Conservation (phyloP, 2,888 invertebrate genomes). For the Sialis lutaria region DNA sequence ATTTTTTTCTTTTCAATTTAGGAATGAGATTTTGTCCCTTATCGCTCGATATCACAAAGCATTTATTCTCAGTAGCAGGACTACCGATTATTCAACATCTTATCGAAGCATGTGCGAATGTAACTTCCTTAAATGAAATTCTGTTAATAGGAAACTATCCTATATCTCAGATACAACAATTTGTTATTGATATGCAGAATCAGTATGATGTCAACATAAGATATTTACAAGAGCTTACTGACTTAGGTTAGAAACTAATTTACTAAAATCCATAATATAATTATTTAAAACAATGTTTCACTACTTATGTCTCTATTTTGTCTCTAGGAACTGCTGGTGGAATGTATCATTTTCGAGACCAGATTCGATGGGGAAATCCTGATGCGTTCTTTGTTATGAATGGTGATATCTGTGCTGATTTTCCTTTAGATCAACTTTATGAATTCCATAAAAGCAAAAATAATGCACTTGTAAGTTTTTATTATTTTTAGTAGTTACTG, state of each 20-base stretch:
- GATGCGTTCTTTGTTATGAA: conserved; percentile 88
- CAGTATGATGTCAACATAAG: conserved; percentile 66
- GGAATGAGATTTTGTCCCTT: conserved; percentile 94
- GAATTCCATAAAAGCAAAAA: conserved; percentile 47
- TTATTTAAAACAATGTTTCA: conserved; percentile 58
- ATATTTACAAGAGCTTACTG: conserved; percentile 91
- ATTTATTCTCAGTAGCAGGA: conserved; percentile 92
- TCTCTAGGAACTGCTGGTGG: conserved; percentile 80
- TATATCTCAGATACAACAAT: conserved; percentile 64
- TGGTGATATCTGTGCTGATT: conserved; percentile 95
- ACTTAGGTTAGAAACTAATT: conserved; percentile 27
- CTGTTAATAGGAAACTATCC: conserved; percentile 89
- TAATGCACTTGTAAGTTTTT: conserved; percentile 31
- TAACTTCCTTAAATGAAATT: conserved; percentile 73
- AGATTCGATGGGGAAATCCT: conserved; percentile 76
- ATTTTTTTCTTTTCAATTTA: conserved; percentile 23
- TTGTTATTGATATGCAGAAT: conserved; percentile 71
- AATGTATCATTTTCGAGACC: conserved; percentile 91
- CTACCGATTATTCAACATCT: conserved; percentile 92
- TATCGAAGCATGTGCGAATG: conserved; percentile 75
- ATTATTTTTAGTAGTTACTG: no score
- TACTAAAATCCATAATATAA: conserved; percentile 10
- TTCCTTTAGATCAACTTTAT: conserved; percentile 72
- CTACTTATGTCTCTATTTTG: background rate
- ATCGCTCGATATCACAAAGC: conserved; percentile 94